Percentiles rank a stretch among this genome's conserved stretches.
phyloP scores from a whole-genome alignment of 2,113 vertebrate species.

The Eretmochelys imbricata region DNA sequence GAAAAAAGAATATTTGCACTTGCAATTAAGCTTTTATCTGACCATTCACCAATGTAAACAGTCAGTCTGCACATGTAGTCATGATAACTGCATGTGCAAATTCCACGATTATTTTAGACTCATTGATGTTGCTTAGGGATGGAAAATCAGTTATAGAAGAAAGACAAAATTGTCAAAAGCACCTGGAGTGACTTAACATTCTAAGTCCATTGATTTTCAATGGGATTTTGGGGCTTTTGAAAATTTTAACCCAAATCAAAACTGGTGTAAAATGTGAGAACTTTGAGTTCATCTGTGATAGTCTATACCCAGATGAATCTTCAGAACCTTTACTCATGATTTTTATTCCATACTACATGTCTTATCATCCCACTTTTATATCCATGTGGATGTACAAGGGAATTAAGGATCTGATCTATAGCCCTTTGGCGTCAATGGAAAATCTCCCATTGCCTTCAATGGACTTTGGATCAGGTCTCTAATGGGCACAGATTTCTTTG shows the following conservation, averaged over 20 bases:
- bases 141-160: neutral
- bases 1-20: neutral
- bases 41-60: accelerated
- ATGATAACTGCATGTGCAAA: neutral
- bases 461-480: neutral
- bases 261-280: neutral
- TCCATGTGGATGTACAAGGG: neutral
- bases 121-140: neutral
- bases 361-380: neutral
- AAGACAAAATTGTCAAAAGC: neutral
- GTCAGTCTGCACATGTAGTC: neutral
- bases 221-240: neutral
- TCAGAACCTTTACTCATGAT: neutral
- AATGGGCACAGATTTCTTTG: neutral
- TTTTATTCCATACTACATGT: neutral
- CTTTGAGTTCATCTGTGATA: neutral
- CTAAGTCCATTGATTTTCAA: neutral
- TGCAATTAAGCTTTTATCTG: neutral
- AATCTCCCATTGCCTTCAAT: neutral
- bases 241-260: neutral
- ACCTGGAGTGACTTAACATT: neutral
- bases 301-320: neutral
- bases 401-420: neutral
- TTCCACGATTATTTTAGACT: neutral
- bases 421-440: neutral